A percentile compares a stretch with the other conserved stretches of the same genome.
Evolutionary conservation across 2,888 invertebrate species (phyloP).

Genomic region (Pristionchus mayeri): DNA sequence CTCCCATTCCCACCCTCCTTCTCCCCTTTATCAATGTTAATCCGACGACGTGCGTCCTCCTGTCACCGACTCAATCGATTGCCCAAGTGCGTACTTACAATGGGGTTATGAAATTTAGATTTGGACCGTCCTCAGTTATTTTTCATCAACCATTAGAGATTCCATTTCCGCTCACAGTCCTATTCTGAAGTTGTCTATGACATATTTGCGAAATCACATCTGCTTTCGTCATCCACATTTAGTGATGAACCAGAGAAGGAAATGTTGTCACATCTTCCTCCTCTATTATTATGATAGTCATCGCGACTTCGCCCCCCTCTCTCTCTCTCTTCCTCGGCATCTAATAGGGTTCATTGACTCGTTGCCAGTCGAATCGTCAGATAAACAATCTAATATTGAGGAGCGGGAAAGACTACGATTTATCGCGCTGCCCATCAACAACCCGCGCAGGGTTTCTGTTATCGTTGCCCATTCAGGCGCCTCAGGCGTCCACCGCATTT

Average conservation of each 20-base stretch:
- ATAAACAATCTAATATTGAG: constrained; percentile 43
- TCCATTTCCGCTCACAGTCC: no score
- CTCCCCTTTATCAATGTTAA: neutral
- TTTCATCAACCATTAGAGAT: no score
- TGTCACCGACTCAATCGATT: neutral
- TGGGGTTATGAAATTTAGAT: no score
- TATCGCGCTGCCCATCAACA: constrained; percentile 3
- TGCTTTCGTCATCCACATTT: no score
- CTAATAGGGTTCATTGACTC: constrained; percentile 34
- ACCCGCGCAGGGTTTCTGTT: neutral
- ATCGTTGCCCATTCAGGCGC: neutral
- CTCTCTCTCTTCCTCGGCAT: neutral
- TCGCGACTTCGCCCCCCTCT: neutral
- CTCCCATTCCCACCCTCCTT: constrained; percentile 41
- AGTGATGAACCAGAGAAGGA: no score
- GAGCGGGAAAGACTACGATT: neutral
- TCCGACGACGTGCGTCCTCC: neutral
- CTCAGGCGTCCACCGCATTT: neutral
- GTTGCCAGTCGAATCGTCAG: neutral
- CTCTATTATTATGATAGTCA: neutral
- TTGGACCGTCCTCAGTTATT: no score
- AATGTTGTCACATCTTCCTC: neutral
- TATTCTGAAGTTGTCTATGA: no score
- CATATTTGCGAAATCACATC: no score
- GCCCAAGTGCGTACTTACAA: no score